phyloP scores from a whole-genome alignment of 1,140 invertebrate genomes.

The Pseudachorutes palmiensis region DNA sequence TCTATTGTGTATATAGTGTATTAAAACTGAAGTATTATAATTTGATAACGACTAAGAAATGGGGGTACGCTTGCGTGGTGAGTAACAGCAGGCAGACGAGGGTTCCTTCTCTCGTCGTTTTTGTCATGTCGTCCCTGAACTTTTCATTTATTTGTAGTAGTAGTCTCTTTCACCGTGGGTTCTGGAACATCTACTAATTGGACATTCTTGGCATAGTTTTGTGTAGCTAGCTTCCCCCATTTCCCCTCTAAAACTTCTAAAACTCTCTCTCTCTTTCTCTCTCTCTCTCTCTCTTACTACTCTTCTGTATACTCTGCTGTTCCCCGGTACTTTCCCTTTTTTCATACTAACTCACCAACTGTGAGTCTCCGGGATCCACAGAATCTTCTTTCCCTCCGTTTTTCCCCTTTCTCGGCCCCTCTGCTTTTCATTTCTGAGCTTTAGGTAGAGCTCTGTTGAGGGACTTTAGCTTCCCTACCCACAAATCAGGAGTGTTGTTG shows the following conservation, averaged over 20 bases:
- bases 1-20: no score
- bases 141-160: conserved; percentile 14
- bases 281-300: conserved; percentile 34
- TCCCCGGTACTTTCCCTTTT: conserved; percentile 24
- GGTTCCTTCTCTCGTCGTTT: no score
- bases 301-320: background rate
- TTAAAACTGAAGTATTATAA: no score
- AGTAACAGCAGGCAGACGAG: no score
- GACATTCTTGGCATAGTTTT: conserved; percentile 39
- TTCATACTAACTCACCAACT: conserved; percentile 1
- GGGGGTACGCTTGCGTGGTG: no score
- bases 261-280: no score
- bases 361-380: conserved; percentile 27
- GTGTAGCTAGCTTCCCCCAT: no score
- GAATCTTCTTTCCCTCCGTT: conserved; percentile 5
- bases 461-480: background rate
- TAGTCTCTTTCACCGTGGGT: background rate
- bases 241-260: no score
- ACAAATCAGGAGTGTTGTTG: conserved; percentile 8
- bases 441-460: no score
- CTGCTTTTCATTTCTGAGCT: background rate
- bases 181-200: conserved; percentile 39
- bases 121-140: conserved; percentile 7
- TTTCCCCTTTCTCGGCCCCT: conserved; percentile 5
- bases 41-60: no score